Base-by-base conservation (phyloP, 2,888 invertebrate genomes). In the Amphimallon solstitiale region DNA sequence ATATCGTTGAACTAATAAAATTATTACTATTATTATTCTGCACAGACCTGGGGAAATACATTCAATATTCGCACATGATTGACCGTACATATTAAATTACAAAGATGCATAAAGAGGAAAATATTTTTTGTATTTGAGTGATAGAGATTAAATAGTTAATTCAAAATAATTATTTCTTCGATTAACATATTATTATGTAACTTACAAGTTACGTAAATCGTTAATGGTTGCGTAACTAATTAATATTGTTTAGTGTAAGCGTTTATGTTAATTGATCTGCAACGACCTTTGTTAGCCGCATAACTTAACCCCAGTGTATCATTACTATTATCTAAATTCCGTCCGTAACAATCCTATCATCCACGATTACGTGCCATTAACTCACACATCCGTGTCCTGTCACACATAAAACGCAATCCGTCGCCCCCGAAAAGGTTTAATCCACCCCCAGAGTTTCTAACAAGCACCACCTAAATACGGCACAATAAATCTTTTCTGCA, bases 401-500 rank as follows among this genome's bases (percentile, higher is more conserved):
- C 34, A 17, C 35, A 51, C 51, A 54, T 54, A 54, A 54, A 54
- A 19, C 54, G 23, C 54, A 21, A 54, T 54, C 54, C 54, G 34
- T 19, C 21, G 17, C 17, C n/a, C 38, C 38, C 51, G n/a, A 19
- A 38, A 54, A 54, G 19, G 38, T 54, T 40, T 54, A 54, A 54
- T 54, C 38, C 40, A 40, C 38, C 29, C 38, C 40, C 23, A 0
- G 14, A 38, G 38, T 40, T 40, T 54, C 54, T 23, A 40, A 54
- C 37, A 37, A 38, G 21, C 10, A 54, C n/a, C 38, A 12, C 19
- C 38, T 21, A 51, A 51, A 51, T 51, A 51, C 51, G 35, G 40
- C 51, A 29, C 54, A 21, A 54, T 54, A 54, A 54, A 54, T 54
- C 54, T 54, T 54, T 54, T 40, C 29, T 29, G 21, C 40, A 54